A percentile compares a stretch with the other conserved stretches of the same genome.
Evolutionary conservation across 2,113 vertebrate genomes (phyloP).

Genomic region (Paramormyrops kingsleyae): DNA sequence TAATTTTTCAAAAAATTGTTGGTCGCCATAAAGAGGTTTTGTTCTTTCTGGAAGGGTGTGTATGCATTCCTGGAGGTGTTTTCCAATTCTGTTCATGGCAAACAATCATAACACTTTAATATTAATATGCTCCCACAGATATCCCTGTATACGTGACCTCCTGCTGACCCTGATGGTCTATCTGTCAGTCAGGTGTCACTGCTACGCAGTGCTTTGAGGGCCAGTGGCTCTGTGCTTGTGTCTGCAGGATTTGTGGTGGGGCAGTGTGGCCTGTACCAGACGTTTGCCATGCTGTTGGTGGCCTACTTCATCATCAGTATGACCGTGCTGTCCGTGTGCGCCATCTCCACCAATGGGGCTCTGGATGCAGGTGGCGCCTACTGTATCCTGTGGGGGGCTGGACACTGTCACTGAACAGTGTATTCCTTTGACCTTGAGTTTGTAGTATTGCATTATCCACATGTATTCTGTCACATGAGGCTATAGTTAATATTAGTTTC

Average conservation of each 20-base stretch:
- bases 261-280: conserved; percentile 77
- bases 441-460: neutral
- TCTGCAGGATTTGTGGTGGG: conserved; percentile 78
- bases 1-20: neutral
- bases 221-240: neutral
- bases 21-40: neutral
- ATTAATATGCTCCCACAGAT: neutral
- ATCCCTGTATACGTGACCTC: neutral
- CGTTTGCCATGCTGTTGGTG: conserved; percentile 72
- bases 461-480: neutral
- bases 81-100: neutral
- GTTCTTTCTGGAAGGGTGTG: neutral
- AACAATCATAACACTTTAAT: neutral
- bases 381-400: conserved; percentile 67
- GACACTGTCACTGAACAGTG: neutral
- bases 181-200: neutral
- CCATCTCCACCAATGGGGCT: conserved; percentile 85
- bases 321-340: conserved; percentile 83
- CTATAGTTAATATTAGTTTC: neutral
- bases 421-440: neutral
- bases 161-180: neutral
- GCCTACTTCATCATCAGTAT: conserved; percentile 86
- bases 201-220: neutral
- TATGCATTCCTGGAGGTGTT: neutral
- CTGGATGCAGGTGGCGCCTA: conserved; percentile 85